Conservation (phyloP, 2,113 vertebrate genomes). For the Theristicus caerulescens region DNA sequence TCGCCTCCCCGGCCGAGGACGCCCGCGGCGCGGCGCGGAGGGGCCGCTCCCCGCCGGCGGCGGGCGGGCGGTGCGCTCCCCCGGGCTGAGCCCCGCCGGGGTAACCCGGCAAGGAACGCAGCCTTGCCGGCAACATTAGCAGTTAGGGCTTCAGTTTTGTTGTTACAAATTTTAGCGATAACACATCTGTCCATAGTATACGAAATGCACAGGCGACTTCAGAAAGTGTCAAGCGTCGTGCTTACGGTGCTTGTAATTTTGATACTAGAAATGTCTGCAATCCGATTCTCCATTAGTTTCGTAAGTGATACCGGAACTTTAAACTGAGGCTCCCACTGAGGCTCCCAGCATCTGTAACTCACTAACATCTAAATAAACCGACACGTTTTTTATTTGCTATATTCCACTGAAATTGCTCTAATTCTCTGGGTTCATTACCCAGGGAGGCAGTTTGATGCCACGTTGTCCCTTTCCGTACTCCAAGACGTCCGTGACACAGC, state of each 20-base stretch:
- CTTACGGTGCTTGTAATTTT: background rate
- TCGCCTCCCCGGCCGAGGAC: no score
- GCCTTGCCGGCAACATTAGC: background rate
- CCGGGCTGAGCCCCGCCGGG: background rate
- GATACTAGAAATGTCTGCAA: no score
- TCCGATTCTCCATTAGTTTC: no score
- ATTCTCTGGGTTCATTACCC: background rate
- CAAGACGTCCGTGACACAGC: background rate
- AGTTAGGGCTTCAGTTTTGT: rapidly evolving
- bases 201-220: background rate
- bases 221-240: rapidly evolving
- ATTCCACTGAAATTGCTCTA: background rate
- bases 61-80: no score
- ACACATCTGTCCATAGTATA: rapidly evolving
- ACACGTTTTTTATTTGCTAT: background rate
- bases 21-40: no score
- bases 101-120: background rate
- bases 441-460: background rate
- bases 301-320: background rate
- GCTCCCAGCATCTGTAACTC: background rate
- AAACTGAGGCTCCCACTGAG: background rate
- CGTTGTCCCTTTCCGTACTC: background rate
- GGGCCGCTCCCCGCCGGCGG: no score
- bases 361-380: background rate
- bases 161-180: rapidly evolving